phyloP scores from a whole-genome alignment of 2,113 vertebrate genomes.

The Plectropomus leopardus region DNA sequence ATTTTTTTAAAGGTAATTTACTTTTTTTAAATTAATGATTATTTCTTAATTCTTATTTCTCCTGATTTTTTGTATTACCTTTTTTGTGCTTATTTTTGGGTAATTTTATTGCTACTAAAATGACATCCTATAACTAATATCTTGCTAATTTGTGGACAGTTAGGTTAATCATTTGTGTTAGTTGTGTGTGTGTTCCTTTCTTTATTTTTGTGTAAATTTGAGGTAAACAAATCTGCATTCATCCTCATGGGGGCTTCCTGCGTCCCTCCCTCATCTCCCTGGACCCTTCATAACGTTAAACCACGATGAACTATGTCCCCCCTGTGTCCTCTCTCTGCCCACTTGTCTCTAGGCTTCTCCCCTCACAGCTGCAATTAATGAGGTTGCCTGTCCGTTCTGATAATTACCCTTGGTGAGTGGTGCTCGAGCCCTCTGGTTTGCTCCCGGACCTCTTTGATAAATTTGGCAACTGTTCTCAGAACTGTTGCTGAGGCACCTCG shows the following conservation, averaged over 20 bases:
- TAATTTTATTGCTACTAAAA: no score
- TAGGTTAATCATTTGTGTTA: conserved; percentile 14
- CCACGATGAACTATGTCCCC: background rate
- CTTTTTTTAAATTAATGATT: no score
- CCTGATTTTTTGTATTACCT: no score
- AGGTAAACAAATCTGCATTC: conserved; percentile 17
- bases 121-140: no score
- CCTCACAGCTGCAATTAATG: conserved; percentile 69
- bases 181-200: background rate
- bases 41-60: no score
- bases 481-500: conserved; percentile 42
- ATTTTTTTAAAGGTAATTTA: no score
- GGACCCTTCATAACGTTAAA: background rate
- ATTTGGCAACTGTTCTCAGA: conserved; percentile 57
- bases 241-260: background rate
- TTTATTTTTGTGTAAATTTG: conserved; percentile 4
- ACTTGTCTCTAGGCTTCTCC: conserved; percentile 22
- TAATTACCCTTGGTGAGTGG: conserved; percentile 58
- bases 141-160: no score
- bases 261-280: background rate
- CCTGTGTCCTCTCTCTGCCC: conserved; percentile 13
- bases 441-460: conserved; percentile 50
- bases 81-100: no score
- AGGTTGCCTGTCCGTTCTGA: conserved; percentile 34
- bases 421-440: conserved; percentile 36